Percentiles rank a stretch among this genome's conserved stretches.
Conservation (phyloP, 2,888 invertebrate species). For the Agelastica alni region DNA sequence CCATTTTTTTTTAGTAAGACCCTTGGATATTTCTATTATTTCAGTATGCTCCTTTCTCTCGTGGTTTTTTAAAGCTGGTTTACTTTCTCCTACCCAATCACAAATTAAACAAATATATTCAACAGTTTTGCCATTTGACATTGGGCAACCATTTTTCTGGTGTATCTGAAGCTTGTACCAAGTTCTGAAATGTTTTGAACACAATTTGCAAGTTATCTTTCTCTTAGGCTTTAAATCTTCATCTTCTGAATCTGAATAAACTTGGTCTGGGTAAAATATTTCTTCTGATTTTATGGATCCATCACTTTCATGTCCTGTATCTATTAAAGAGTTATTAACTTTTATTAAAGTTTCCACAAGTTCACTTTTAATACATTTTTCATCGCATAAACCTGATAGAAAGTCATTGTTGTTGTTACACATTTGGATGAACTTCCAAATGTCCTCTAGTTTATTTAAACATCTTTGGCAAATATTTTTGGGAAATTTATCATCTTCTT, state of each 20-base stretch:
- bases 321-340: not conserved
- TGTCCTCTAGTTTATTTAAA: constrained; percentile 21
- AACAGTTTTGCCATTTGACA: not conserved
- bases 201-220: constrained; percentile 12
- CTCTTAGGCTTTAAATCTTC: constrained; percentile 6
- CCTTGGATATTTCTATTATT: constrained; percentile 13
- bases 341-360: not conserved
- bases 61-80: constrained; percentile 14
- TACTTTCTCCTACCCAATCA: constrained; percentile 21
- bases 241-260: constrained; percentile 9
- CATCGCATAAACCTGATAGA: constrained; percentile 9
- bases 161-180: constrained; percentile 4
- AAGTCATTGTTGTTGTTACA: constrained; percentile 25
- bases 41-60: constrained; percentile 22
- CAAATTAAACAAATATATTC: constrained; percentile 20
- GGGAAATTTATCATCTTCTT: constrained; percentile 26
- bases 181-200: constrained; percentile 3
- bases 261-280: not conserved
- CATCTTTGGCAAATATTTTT: constrained; percentile 26
- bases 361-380: constrained; percentile 4
- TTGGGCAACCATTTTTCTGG: constrained; percentile 4
- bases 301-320: constrained; percentile 10
- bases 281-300: constrained; percentile 17
- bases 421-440: constrained; percentile 21
- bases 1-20: constrained; percentile 20